Evolutionary conservation across 2,797 vertebrate species (phyloP), one percentile per base, ranked within the genome.

Genomic region (Merluccius polli): DNA sequence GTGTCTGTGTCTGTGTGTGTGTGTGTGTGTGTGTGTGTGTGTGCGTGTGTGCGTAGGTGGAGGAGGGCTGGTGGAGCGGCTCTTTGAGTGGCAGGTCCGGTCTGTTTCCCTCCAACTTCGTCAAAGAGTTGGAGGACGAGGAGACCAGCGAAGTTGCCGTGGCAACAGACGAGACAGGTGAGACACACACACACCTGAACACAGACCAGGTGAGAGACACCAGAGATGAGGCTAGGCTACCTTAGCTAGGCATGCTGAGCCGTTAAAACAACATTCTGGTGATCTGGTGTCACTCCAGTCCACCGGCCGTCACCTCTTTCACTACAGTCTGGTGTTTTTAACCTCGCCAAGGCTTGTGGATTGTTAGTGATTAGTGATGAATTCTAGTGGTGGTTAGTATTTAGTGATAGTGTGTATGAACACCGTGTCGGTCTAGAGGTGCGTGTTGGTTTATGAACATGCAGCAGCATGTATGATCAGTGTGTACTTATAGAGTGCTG

Each of bases 1-100:
- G 10, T 27, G 35, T 29, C 24, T 24, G 13, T 44, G 6, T 65
- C 5, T 67, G 27, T 33, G 13, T 69, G 16, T 38, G 24, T 30
- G 29, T 21, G n/a, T 33, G 21, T 68, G 0, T 73, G 18, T 44
- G 70, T 35, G 32, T 71, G 70, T 36, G 70, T 36, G 70, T 71
- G 70, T 36, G 27, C 52, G 36, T 68, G 52, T 70, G 30, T 44
- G n/a, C 38, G 11, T 82, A 99, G 98, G 95, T 98, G 12, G 98
- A 99, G 83, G 97, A 99, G 82, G 98, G 97, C 78, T 99, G 97
- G 98, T 98, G 98, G 97, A 97, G 77, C 70, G 98, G 98, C 85
- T 89, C 30, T 4, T 73, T 94, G 31, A 95, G 95, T 77, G 94
- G 94, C 72, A 98, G 95, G 80, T 86, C 89, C 12, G 97, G 97